Conservation (phyloP, 1,140 invertebrate genomes). For the Drosophila ogumai region DNA sequence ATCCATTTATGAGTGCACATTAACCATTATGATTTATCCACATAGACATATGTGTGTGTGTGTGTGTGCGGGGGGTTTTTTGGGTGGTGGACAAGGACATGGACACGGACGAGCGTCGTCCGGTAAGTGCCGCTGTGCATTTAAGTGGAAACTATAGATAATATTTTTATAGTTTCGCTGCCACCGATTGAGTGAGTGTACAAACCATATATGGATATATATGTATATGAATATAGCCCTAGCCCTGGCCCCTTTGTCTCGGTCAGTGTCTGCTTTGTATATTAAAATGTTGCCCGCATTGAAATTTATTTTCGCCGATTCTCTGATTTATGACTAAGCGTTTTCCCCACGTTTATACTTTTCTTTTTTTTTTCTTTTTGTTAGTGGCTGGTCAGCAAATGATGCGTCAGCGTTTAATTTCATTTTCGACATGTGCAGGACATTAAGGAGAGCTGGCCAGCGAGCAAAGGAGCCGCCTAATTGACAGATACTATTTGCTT, state of each 20-base stretch:
- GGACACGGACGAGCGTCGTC: constrained; percentile 45
- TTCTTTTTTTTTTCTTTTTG: not conserved
- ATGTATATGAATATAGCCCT: not conserved
- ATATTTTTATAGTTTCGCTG: constrained; percentile 77
- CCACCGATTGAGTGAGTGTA: constrained; percentile 50
- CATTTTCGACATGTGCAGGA: constrained; percentile 62
- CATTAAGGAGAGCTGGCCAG: constrained; percentile 46
- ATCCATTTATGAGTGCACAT: constrained; percentile 81
- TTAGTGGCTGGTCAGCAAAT: constrained; percentile 60
- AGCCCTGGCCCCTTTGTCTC: constrained; percentile 11
- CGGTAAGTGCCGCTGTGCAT: constrained; percentile 79
- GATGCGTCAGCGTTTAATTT: constrained; percentile 74
- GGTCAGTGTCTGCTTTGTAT: constrained; percentile 62
- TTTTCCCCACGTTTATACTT: constrained; percentile 33
- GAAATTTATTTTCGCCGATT: constrained; percentile 76
- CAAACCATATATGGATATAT: not conserved
- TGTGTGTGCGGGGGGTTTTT: constrained; percentile 4
- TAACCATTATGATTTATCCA: constrained; percentile 77
- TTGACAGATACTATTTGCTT: constrained; percentile 50
- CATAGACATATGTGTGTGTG: constrained; percentile 6
- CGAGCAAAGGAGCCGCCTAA: constrained; percentile 39
- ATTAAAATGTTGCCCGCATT: constrained; percentile 73
- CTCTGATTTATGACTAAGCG: constrained; percentile 74
- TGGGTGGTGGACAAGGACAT: constrained; percentile 24
- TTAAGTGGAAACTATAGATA: constrained; percentile 84